These are phyloP conservation scores for Mystacides longicornis DNA, from an alignment of 2,888 invertebrate genomes.

Conservation along the genomic window DNA sequence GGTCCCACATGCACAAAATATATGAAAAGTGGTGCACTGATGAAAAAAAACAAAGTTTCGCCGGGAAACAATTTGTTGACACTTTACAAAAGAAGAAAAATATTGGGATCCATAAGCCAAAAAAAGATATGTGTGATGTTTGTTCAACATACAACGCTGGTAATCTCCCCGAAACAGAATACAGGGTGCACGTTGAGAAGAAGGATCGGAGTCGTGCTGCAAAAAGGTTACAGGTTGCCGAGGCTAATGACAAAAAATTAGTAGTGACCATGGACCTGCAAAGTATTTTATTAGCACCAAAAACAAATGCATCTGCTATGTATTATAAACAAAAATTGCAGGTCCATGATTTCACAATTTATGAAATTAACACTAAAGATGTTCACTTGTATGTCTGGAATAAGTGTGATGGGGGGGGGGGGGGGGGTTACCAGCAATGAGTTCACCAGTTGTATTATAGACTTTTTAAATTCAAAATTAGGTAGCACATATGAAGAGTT, in stretches of 20 bases:
- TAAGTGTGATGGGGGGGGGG: neutral
- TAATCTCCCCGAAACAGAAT: neutral
- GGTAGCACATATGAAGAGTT: neutral
- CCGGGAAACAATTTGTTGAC: neutral
- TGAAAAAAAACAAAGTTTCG: neutral
- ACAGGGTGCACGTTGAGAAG: neutral
- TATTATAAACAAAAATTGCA: neutral
- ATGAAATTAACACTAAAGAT: neutral
- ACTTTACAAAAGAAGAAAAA: too few species aligned
- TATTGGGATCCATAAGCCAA: too few species aligned
- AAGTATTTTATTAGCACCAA: neutral
- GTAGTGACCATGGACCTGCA: neutral
- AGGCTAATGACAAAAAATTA: neutral
- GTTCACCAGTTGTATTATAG: neutral
- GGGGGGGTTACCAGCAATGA: too few species aligned
- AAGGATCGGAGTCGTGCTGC: neutral
- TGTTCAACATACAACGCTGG: neutral
- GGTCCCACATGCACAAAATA: too few species aligned
- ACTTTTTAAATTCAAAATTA: neutral
- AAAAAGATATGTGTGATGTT: too few species aligned
- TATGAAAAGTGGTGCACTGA: too few species aligned
- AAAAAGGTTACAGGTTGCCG: neutral
- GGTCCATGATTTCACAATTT: neutral
- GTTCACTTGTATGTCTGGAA: neutral
- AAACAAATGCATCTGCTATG: neutral